Evolutionary conservation across 2,113 vertebrate genomes (phyloP).

Genomic region (Pluvianellus socialis): DNA sequence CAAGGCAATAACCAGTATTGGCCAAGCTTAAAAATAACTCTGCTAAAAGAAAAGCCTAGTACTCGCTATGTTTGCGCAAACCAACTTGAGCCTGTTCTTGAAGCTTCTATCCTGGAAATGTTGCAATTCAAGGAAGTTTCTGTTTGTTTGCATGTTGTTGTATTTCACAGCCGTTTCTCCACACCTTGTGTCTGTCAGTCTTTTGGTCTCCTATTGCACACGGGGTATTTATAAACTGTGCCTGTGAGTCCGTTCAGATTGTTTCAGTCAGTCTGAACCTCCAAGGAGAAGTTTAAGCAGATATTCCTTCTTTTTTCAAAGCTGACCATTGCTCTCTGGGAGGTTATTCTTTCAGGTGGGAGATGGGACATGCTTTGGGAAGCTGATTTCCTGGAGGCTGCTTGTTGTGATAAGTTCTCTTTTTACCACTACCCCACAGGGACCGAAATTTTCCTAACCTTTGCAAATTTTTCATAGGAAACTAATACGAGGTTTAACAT

Average conservation of each 20-base stretch:
- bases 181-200: background rate
- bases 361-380: background rate
- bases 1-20: background rate
- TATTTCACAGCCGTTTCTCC: background rate
- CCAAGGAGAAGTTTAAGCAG: background rate
- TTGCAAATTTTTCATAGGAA: background rate
- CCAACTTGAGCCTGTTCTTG: background rate
- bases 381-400: background rate
- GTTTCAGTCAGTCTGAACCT: background rate
- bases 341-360: background rate
- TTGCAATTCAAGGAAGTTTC: background rate
- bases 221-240: background rate
- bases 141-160: background rate
- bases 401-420: background rate
- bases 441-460: background rate
- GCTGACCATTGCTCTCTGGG: background rate
- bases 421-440: fast-evolving
- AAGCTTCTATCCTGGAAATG: background rate
- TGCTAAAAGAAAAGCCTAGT: background rate
- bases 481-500: background rate
- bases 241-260: background rate
- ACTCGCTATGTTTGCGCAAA: background rate
- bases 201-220: background rate
- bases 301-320: background rate
- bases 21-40: background rate